phyloP scores from a whole-genome alignment of 2,797 vertebrate species.

The Xenops minutus region DNA sequence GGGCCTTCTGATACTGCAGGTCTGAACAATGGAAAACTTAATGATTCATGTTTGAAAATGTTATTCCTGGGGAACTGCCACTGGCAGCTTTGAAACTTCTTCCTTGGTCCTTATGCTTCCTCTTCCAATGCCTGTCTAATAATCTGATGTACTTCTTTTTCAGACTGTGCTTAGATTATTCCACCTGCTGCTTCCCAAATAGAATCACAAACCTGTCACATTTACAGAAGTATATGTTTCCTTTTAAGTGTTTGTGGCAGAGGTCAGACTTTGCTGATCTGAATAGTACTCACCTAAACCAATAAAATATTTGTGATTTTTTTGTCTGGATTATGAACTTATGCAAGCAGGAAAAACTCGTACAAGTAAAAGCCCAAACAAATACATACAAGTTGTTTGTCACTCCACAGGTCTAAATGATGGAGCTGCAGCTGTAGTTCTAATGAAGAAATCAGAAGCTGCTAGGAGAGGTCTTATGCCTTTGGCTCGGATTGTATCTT shows the following conservation, averaged over 20 bases:
- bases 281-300: not conserved
- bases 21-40: not conserved
- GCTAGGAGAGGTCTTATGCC: conserved; percentile 81
- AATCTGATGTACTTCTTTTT: not conserved
- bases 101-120: not conserved
- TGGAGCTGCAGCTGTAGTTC: conserved; percentile 90
- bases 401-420: conserved; percentile 87
- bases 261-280: not conserved
- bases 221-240: not conserved
- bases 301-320: not conserved
- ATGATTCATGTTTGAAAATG: not conserved
- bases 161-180: not conserved
- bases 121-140: not conserved
- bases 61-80: not conserved
- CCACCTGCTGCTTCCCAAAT: not conserved
- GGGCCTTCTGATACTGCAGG: not conserved
- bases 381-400: not conserved
- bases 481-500: conserved; percentile 86
- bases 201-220: not conserved
- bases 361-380: not conserved
- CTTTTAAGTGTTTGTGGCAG: not conserved
- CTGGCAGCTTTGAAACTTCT: not conserved
- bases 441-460: conserved; percentile 92
- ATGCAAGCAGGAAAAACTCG: not conserved
- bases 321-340: not conserved